Evolutionary conservation across 2,888 invertebrate genomes (phyloP), one percentile per base, ranked within the genome.

Genomic region (Bhutanitis thaidina): DNA sequence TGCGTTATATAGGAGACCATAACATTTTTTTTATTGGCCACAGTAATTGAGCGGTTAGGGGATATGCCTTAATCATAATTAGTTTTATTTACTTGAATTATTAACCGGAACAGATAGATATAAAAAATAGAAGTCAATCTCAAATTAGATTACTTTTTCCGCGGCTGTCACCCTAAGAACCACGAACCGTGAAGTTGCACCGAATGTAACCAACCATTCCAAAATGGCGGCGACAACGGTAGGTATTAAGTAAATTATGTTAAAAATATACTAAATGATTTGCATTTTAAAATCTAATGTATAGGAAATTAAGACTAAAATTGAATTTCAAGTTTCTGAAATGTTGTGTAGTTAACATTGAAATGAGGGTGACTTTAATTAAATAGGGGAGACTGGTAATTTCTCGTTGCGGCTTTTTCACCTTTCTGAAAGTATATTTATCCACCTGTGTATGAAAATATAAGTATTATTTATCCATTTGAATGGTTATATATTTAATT

Each of bases 141-240:
- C 76, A 77, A 80, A 80, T 82, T 79, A 74, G 73, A 84, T 80
- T 74, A 79, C 64, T 67, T 77, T 20, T 73, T 76, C 34, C 67
- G 68, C 71, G 61, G 59, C 68, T 62, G 58, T 66, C 68, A 60
- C 64, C 68, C 67, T 63, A 62, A 60, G 64, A 64, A 55, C 64
- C 67, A 62, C 67, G 57, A 59, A 66, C 65, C 84, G 80, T 80
- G 74, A 79, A 76, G 68, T 65, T 51, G 62, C 66, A 60, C 54
- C 59, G 61, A 68, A 77, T 65, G 74, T 77, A 80, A 80, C 81
- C 74, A 80, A 65, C 62, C 58, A 57, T 54, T 54, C 45, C 77
- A 84, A 83, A 70, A 84, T 83, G 84, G 83, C 83, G 60, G 75
- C 40, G 25, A 29, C 55, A 49, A 32, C 35, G 46, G 49, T 49